phyloP scores from a whole-genome alignment of 2,113 vertebrate genomes.

The Stigmatopora nigra region DNA sequence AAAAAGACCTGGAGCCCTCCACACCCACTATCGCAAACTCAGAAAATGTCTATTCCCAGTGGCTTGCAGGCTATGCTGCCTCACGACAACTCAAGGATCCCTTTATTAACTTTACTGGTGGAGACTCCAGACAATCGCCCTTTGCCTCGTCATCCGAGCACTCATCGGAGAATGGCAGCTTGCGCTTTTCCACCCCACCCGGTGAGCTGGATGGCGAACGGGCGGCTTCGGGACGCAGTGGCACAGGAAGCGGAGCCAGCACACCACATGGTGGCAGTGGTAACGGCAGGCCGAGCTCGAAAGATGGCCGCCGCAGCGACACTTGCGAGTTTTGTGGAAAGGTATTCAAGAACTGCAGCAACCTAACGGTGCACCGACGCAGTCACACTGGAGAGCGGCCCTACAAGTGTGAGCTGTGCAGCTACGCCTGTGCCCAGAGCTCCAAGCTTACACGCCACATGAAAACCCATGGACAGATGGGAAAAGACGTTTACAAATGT shows the following conservation, averaged over 20 bases:
- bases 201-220: constrained; percentile 89
- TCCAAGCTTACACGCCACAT: constrained; percentile 99
- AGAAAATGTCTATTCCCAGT: constrained; percentile 97
- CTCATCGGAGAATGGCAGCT: constrained; percentile 95
- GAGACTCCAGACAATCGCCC: constrained; percentile 97
- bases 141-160: constrained; percentile 96
- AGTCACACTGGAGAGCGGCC: constrained; percentile 98
- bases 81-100: constrained; percentile 97
- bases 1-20: constrained; percentile 92
- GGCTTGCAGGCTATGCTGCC: constrained; percentile 93
- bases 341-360: constrained; percentile 99
- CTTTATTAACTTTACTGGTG: constrained; percentile 86
- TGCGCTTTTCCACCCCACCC: constrained; percentile 95
- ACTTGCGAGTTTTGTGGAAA: constrained; percentile 98
- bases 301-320: constrained; percentile 96
- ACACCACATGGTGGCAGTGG: constrained; percentile 79
- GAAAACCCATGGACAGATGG: constrained; percentile 99
- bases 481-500: constrained; percentile 99
- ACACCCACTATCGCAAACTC: constrained; percentile 88
- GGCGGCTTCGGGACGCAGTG: constrained; percentile 85
- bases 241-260: constrained; percentile 76
- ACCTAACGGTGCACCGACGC: constrained; percentile 98
- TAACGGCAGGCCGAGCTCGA: constrained; percentile 92
- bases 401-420: constrained; percentile 98
- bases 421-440: constrained; percentile 99